These are phyloP conservation scores for Halichoerus grypus DNA, from an alignment of 2,113 vertebrate species.

Conservation along the genomic window DNA sequence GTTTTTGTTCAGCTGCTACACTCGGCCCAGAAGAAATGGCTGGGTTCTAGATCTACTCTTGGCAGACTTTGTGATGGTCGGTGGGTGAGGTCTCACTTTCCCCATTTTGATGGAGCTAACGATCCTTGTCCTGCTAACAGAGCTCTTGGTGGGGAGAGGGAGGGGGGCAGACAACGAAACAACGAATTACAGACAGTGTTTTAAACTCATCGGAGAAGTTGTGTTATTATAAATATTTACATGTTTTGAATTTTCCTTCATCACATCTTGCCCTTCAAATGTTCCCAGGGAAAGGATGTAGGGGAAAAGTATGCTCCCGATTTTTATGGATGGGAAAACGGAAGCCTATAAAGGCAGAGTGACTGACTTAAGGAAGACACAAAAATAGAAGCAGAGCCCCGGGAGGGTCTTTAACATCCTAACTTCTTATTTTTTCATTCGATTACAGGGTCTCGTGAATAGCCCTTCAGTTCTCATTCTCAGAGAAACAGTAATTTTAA, in stretches of 20 bases:
- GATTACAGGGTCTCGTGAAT: conserved; percentile 3
- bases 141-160: background rate
- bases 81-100: background rate
- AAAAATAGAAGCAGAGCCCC: background rate
- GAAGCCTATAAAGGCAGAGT: conserved; percentile 27
- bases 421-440: conserved; percentile 32
- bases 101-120: background rate
- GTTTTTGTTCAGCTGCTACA: background rate
- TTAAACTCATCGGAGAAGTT: background rate
- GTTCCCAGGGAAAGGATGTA: background rate
- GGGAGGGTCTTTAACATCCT: background rate
- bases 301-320: background rate
- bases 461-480: conserved; percentile 32
- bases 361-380: background rate
- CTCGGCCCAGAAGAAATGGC: background rate
- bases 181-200: background rate
- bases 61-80: background rate
- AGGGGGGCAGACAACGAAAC: fast-evolving
- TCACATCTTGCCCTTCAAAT: background rate
- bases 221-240: background rate
- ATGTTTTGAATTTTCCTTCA: background rate
- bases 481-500: conserved; percentile 55
- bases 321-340: conserved; percentile 50
- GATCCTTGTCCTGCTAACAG: background rate
- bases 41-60: background rate